Evolutionary conservation across 2,888 invertebrate genomes (phyloP).

Genomic region (Pediacus dermestoides): DNA sequence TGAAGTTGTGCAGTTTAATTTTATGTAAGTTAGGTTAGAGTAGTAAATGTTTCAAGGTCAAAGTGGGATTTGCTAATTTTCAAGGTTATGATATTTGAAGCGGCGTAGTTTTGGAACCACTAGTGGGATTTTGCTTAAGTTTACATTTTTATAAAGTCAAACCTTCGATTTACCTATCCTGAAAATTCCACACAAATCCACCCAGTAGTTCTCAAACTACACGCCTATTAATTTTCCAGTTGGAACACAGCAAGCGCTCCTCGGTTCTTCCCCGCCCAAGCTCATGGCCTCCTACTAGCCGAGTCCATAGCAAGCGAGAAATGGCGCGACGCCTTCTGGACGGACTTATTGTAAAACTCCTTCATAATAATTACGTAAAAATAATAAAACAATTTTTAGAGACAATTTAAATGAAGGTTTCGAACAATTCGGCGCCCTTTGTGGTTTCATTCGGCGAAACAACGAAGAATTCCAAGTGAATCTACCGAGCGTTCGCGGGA

Average conservation of each 20-base stretch:
- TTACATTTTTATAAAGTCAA: neutral
- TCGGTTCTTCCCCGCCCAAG: slow-evolving; percentile 55
- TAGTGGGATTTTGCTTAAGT: too few relatives aligned
- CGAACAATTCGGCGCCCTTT: slow-evolving; percentile 62
- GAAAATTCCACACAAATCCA: neutral
- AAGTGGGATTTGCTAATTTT: too few relatives aligned
- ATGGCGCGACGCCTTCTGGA: slow-evolving; percentile 60
- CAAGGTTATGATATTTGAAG: too few relatives aligned
- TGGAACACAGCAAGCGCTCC: slow-evolving; percentile 55
- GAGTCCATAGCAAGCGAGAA: slow-evolving; percentile 56
- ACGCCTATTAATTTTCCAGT: slow-evolving; percentile 45
- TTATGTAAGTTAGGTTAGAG: slow-evolving; percentile 54
- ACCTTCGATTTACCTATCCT: too few relatives aligned
- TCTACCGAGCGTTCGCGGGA: slow-evolving; percentile 45
- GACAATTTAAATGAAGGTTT: slow-evolving; percentile 48
- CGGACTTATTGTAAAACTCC: slow-evolving; percentile 52
- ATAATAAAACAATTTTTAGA: too few relatives aligned
- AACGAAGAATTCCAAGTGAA: slow-evolving; percentile 50
- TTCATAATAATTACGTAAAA: too few relatives aligned
- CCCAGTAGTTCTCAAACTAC: slow-evolving; percentile 6
- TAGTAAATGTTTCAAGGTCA: slow-evolving; percentile 3
- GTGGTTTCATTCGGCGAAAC: slow-evolving; percentile 56
- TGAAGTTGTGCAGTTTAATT: slow-evolving; percentile 55
- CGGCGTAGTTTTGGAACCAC: too few relatives aligned
- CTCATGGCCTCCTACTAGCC: slow-evolving; percentile 54